Evolutionary conservation across 1,140 invertebrate genomes (phyloP).

Genomic region (Brachionus calyciflorus): DNA sequence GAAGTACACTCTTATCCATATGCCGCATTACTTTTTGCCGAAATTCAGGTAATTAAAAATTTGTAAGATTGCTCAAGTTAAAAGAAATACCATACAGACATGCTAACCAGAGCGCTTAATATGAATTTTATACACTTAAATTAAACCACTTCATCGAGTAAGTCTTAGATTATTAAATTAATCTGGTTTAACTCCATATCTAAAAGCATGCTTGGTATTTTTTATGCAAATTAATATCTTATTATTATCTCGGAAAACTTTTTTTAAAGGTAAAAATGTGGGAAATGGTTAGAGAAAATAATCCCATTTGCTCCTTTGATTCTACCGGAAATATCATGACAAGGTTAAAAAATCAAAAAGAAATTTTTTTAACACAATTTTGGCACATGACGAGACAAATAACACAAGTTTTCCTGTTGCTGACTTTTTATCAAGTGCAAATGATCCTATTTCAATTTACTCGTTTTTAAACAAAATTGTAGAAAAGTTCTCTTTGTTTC

Average conservation of each 20-base stretch:
- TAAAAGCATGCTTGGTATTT: too few species aligned
- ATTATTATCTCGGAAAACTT: too few species aligned
- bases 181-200: too few species aligned
- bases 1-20: neutral
- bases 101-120: too few species aligned
- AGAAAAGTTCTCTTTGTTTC: neutral
- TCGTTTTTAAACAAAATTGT: neutral
- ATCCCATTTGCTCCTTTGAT: neutral
- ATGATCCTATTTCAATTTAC: neutral
- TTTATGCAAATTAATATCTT: too few species aligned
- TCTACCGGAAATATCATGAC: neutral
- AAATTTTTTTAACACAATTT: conserved; percentile 8
- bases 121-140: too few species aligned
- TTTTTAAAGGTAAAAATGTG: neutral
- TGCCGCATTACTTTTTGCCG: neutral
- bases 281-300: neutral
- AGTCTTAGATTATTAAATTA: too few species aligned
- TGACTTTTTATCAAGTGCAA: conserved; percentile 15
- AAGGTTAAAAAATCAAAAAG: neutral
- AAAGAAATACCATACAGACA: too few species aligned
- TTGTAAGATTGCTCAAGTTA: too few species aligned
- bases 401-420: neutral
- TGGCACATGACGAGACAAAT: neutral
- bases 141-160: too few species aligned
- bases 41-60: too few species aligned